Evolutionary conservation across 2,888 invertebrate genomes (phyloP).

Genomic region (Drosophila birchii): DNA sequence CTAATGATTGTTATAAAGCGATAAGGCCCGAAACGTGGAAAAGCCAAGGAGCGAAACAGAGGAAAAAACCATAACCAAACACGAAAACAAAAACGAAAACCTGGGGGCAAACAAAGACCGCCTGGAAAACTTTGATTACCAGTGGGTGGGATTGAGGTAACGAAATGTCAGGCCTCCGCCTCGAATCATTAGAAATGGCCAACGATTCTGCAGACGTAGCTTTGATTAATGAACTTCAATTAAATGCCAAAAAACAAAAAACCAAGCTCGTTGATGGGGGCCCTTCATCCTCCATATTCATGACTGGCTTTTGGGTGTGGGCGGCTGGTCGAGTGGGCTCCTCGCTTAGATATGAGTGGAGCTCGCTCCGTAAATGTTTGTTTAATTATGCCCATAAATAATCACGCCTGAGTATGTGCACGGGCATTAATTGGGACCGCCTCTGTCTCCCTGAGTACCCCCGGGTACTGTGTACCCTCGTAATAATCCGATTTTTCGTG

Average conservation of each 20-base stretch:
- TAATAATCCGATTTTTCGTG: conserved; percentile 59
- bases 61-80: conserved; percentile 3
- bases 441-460: background rate
- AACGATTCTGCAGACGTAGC: conserved; percentile 47
- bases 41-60: conserved; percentile 40
- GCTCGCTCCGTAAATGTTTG: conserved; percentile 59
- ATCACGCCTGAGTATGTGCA: conserved; percentile 65
- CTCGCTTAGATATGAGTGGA: conserved; percentile 48
- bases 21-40: conserved; percentile 62
- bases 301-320: conserved; percentile 24
- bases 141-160: conserved; percentile 20
- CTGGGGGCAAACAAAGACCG: conserved; percentile 38
- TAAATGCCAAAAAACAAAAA: conserved; percentile 53
- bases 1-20: conserved; percentile 69
- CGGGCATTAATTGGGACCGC: conserved; percentile 59
- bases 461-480: conserved; percentile 48
- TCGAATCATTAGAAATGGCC: conserved; percentile 60
- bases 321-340: conserved; percentile 33
- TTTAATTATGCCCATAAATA: conserved; percentile 78
- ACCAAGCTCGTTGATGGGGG: conserved; percentile 14
- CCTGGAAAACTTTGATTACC: conserved; percentile 66
- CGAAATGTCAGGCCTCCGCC: conserved; percentile 65
- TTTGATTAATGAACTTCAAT: conserved; percentile 74
- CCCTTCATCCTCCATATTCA: conserved; percentile 34
- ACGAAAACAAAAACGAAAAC: background rate